These are phyloP conservation scores for Scyliorhinus canicula DNA, from an alignment of 2,797 vertebrate species.

Conservation along the genomic window DNA sequence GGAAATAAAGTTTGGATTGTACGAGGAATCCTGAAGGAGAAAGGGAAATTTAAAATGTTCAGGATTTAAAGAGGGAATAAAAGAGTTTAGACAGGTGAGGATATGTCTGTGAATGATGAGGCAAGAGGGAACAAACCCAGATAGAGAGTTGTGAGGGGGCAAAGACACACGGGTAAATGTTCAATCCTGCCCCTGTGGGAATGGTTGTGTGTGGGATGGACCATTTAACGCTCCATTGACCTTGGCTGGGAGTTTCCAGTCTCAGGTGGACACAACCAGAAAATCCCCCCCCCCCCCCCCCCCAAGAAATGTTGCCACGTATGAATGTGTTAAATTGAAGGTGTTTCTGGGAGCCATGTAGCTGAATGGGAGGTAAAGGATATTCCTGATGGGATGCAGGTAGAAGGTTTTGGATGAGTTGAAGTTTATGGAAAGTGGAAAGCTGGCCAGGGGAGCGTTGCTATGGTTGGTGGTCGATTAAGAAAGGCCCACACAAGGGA, in stretches of 20 bases:
- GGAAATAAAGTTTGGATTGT: neutral
- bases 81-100: neutral
- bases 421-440: neutral
- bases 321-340: neutral
- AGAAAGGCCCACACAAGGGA: neutral
- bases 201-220: no score
- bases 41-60: neutral
- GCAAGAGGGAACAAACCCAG: no score
- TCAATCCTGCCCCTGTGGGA: no score
- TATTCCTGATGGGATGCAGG: no score
- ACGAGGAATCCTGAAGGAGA: neutral
- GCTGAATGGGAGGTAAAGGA: neutral
- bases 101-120: neutral
- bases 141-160: neutral
- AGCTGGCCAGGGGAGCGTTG: neutral
- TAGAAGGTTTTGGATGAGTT: neutral
- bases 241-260: no score
- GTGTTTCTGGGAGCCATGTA: neutral
- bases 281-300: no score
- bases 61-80: neutral
- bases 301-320: neutral
- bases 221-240: no score
- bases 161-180: no score
- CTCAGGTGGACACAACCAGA: no score
- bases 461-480: neutral